Evolutionary conservation across 2,888 invertebrate genomes (phyloP).

Genomic region (Alloplasta piceator): DNA sequence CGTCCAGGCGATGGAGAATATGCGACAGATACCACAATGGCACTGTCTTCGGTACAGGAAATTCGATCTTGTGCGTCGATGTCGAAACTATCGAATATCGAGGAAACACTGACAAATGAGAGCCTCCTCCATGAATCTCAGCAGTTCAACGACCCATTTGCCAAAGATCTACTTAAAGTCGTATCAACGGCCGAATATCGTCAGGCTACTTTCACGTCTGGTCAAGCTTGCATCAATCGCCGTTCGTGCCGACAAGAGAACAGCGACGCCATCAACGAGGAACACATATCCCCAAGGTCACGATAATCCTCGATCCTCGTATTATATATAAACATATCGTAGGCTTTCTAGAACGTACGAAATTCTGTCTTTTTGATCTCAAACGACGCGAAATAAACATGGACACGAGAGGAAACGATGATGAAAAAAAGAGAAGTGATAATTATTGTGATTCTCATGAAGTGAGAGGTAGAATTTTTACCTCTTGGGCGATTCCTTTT

Average conservation of each 20-base stretch:
- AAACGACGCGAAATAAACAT: conserved; percentile 54
- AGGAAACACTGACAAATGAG: conserved; percentile 84
- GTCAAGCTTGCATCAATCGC: conserved; percentile 44
- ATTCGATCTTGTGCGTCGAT: conserved; percentile 90
- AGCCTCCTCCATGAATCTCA: conserved; percentile 48
- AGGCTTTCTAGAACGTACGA: too few species aligned
- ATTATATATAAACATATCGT: too few species aligned
- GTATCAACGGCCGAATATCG: conserved; percentile 49
- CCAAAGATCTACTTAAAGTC: conserved; percentile 69
- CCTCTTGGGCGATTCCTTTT: conserved; percentile 83
- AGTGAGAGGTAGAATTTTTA: conserved; percentile 75
- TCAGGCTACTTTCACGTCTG: conserved; percentile 54
- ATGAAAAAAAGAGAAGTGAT: too few species aligned
- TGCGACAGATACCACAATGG: conserved; percentile 93
- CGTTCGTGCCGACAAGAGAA: conserved; percentile 45
- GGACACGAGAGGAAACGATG: conserved; percentile 30
- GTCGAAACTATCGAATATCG: conserved; percentile 89
- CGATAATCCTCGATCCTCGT: too few species aligned
- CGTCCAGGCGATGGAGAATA: conserved; percentile 88
- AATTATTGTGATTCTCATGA: too few species aligned
- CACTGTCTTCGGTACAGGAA: conserved; percentile 93
- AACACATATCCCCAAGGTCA: neutral
- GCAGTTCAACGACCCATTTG: conserved; percentile 53
- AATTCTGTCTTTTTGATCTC: conserved; percentile 51
- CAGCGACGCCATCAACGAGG: neutral